phyloP scores from a whole-genome alignment of 2,888 invertebrate species.

The Amphimallon solstitiale region DNA sequence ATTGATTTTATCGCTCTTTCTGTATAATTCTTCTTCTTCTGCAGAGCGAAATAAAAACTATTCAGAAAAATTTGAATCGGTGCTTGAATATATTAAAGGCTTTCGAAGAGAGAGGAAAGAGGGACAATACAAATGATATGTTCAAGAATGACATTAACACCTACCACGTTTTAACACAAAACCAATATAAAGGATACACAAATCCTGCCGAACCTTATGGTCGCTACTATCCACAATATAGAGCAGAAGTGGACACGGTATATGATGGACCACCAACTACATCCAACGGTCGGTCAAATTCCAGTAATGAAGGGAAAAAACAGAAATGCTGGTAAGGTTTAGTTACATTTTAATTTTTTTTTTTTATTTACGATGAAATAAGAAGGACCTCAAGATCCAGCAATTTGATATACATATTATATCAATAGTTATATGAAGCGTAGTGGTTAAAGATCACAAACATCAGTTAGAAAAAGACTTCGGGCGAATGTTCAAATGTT shows the following conservation, averaged over 20 bases:
- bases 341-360: background rate
- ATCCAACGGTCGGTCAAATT: background rate
- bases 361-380: too few relatives aligned
- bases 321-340: too few relatives aligned
- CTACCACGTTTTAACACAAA: slow-evolving; percentile 3
- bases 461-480: too few relatives aligned
- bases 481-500: too few relatives aligned
- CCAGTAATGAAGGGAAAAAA: too few relatives aligned
- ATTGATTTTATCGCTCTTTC: background rate
- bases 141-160: background rate
- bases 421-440: too few relatives aligned
- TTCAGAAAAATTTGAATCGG: slow-evolving; percentile 7
- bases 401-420: too few relatives aligned
- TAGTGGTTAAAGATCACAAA: too few relatives aligned
- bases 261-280: background rate
- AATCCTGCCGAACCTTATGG: slow-evolving; percentile 21
- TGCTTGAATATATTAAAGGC: slow-evolving; percentile 9
- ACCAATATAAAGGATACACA: background rate
- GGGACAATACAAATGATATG: background rate
- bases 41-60: slow-evolving; percentile 8
- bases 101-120: background rate
- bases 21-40: background rate
- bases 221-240: slow-evolving; percentile 4
- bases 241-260: background rate
- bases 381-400: too few relatives aligned